phyloP scores from a whole-genome alignment of 2,113 vertebrate species.

The rat (Rattus norvegicus) region GRCr8 NC_086031.1:1090501-1091000 shows the following conservation, averaged over 20 bases:
- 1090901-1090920: background rate
- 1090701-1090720: background rate
- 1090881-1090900: background rate
- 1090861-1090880: background rate
- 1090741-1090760: background rate
- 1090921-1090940: too few species aligned
- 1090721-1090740: background rate
- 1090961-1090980: too few species aligned
- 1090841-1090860: background rate
- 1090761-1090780: background rate
- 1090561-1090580: background rate
- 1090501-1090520: background rate
- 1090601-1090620: background rate
- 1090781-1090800: background rate
- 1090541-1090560: background rate
- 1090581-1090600: background rate
- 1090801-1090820: background rate
- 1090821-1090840: background rate
- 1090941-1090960: too few species aligned
- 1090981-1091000: too few species aligned
- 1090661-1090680: too few species aligned
- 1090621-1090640: too few species aligned
- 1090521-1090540: background rate
- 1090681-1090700: too few species aligned
- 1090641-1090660: too few species aligned